Conservation (phyloP, 2,888 invertebrate genomes). For the Dorcus hopei region DNA sequence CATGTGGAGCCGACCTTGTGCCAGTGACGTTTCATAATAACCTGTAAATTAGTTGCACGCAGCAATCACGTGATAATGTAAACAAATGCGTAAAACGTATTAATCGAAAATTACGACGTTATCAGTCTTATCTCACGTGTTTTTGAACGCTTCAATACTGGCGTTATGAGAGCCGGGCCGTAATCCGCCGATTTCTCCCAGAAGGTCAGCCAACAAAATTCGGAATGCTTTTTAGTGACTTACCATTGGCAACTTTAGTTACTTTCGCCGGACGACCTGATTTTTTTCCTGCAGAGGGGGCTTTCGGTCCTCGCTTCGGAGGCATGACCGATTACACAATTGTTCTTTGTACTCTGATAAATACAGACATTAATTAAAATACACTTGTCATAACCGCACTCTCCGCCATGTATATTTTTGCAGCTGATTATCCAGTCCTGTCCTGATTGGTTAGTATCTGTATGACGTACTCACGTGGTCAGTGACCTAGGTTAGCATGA, state of each 20-base stretch:
- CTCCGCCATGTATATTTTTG: constrained; percentile 3
- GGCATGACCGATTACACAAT: constrained; percentile 20
- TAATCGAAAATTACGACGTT: too few relatives aligned
- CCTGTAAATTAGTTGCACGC: constrained; percentile 7
- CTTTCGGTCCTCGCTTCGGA: constrained; percentile 21
- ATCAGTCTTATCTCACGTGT: too few relatives aligned
- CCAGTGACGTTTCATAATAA: not conserved
- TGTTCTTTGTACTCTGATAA: constrained; percentile 1
- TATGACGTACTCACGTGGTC: constrained; percentile 11
- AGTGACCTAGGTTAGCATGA: not conserved
- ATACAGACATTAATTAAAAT: constrained; percentile 7
- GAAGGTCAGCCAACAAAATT: constrained; percentile 9
- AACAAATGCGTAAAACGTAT: constrained; percentile 1
- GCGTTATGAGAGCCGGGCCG: not conserved
- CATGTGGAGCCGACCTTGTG: too few relatives aligned
- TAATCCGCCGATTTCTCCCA: not conserved
- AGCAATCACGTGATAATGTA: constrained; percentile 13
- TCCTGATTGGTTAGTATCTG: constrained; percentile 14
- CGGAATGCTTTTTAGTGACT: constrained; percentile 6
- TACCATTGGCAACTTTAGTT: constrained; percentile 15
- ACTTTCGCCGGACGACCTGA: constrained; percentile 16
- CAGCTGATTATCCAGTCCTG: constrained; percentile 11
- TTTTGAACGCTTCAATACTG: not conserved
- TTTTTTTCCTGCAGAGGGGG: constrained; percentile 17
- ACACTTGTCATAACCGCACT: constrained; percentile 14